These are phyloP conservation scores for Platalea minor DNA, from an alignment of 2,797 vertebrate genomes.

Conservation along the genomic window DNA sequence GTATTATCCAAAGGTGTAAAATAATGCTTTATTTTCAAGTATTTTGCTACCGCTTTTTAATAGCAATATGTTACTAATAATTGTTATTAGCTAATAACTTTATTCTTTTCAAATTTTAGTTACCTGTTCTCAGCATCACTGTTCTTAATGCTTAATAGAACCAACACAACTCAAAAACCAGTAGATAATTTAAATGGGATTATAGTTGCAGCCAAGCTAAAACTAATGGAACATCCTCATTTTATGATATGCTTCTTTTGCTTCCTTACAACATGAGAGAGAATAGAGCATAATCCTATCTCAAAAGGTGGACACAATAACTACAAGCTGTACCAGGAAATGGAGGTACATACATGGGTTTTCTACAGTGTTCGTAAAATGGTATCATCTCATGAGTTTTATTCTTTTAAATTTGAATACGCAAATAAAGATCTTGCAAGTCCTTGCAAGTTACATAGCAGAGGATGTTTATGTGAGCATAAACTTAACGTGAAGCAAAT, in stretches of 20 bases:
- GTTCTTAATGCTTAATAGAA: neutral
- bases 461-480: neutral
- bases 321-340: neutral
- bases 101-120: neutral
- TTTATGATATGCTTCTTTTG: neutral
- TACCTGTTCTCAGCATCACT: neutral
- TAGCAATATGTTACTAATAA: neutral
- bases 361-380: neutral
- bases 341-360: neutral
- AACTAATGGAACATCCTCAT: neutral
- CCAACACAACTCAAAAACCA: neutral
- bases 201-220: neutral
- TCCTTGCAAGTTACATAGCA: neutral
- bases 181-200: neutral
- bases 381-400: neutral
- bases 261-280: neutral
- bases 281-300: neutral
- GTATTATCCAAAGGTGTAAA: neutral
- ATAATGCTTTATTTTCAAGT: neutral
- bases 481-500: neutral
- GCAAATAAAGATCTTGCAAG: neutral
- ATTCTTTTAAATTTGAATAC: neutral
- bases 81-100: neutral
- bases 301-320: neutral
- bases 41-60: neutral